Percentiles rank a stretch among this genome's conserved stretches.
Conservation (phyloP, 2,113 vertebrate species). For the Pogonocichla stellata region DNA sequence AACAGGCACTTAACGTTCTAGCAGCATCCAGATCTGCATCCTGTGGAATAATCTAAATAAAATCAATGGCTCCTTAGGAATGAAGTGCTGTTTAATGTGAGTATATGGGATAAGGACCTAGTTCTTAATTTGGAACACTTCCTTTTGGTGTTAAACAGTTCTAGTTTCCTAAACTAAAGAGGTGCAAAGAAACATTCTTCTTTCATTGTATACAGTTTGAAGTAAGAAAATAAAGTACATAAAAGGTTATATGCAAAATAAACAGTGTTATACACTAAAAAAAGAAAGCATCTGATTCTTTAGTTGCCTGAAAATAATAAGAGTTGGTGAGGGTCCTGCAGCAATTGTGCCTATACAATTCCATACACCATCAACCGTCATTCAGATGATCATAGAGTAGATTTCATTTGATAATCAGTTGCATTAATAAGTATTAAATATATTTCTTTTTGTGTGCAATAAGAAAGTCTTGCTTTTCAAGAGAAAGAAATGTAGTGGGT, state of each 20-base stretch:
- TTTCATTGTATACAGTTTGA: not conserved
- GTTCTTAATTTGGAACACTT: not conserved
- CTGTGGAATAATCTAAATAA: not conserved
- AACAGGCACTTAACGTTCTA: conserved; percentile 30
- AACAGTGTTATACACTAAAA: not conserved
- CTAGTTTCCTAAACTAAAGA: not conserved
- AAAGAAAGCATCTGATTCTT: not conserved
- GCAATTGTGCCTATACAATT: not conserved
- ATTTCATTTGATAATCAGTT: not conserved
- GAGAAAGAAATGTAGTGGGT: fast-evolving
- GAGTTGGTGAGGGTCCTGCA: not conserved
- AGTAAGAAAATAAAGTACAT: not conserved
- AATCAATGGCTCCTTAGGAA: conserved; percentile 14
- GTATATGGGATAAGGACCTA: not conserved
- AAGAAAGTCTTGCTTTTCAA: not conserved
- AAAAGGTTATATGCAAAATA: not conserved
- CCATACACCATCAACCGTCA: not conserved
- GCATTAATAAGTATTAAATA: not conserved
- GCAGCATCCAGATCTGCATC: conserved; percentile 11
- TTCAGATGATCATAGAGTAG: not conserved
- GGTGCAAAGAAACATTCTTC: not conserved
- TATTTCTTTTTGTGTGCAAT: not conserved
- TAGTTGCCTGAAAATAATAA: not conserved
- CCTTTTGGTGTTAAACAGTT: not conserved
- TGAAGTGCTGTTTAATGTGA: conserved; percentile 13